Conservation (phyloP, 2,113 vertebrate genomes). For the Dromiciops gliroides region DNA sequence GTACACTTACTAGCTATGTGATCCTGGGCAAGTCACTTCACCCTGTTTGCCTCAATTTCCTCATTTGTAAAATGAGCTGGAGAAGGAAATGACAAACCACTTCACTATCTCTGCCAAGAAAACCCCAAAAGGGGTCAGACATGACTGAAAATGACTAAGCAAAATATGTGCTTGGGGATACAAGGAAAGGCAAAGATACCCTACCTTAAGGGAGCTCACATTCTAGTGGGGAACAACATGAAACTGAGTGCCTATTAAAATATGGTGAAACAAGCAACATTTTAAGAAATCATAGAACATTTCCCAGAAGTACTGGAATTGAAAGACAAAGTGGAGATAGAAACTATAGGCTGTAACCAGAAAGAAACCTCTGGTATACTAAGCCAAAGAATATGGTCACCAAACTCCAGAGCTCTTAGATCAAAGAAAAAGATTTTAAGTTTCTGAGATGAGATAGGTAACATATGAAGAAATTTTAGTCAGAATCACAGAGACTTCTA, state of each 20-base stretch:
- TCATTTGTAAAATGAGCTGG: background rate
- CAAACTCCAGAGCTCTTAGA: background rate
- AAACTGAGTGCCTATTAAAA: background rate
- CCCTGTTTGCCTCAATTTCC: background rate
- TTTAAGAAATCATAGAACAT: background rate
- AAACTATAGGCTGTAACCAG: background rate
- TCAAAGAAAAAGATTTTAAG: background rate
- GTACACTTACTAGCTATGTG: background rate
- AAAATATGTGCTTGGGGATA: no score
- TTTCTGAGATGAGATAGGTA: background rate
- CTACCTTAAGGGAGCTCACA: no score
- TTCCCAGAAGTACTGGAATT: background rate
- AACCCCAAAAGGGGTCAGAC: background rate
- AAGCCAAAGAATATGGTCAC: background rate
- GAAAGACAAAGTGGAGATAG: background rate
- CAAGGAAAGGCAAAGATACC: no score
- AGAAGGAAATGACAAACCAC: background rate
- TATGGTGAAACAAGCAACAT: background rate
- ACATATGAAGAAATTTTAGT: background rate
- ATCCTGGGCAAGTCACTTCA: background rate
- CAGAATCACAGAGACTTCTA: background rate
- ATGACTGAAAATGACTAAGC: background rate
- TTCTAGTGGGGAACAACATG: no score
- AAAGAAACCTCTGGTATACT: background rate
- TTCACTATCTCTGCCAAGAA: background rate